Evolutionary conservation across 2,888 invertebrate genomes (phyloP), one percentile per base, ranked within the genome.

Genomic region (Koerneria pararmatus): DNA sequence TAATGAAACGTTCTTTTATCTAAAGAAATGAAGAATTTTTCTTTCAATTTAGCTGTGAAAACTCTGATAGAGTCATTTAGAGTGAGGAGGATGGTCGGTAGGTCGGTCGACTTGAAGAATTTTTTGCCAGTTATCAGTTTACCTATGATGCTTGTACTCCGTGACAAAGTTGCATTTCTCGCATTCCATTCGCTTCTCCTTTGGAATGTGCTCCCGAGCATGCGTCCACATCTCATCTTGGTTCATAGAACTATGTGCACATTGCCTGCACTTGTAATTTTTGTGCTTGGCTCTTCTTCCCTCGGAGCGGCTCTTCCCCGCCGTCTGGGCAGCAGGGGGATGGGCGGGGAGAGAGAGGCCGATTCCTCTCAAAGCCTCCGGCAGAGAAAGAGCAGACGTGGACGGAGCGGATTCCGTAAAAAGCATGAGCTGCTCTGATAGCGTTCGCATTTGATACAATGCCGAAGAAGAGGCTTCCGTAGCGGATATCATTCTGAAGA

Each of bases 71-170:
- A n/a, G n/a, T n/a, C n/a, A n/a, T n/a, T n/a, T n/a, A n/a, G n/a
- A n/a, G n/a, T n/a, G n/a, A n/a, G n/a, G n/a, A n/a, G n/a, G n/a
- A n/a, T n/a, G n/a, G n/a, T n/a, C n/a, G n/a, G n/a, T n/a, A n/a
- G n/a, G n/a, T n/a, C n/a, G n/a, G n/a, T n/a, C n/a, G n/a, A n/a
- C n/a, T n/a, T n/a, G n/a, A n/a, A n/a, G n/a, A n/a, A n/a, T n/a
- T n/a, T n/a, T n/a, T n/a, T n/a, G n/a, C n/a, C n/a, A n/a, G n/a
- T n/a, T n/a, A n/a, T n/a, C n/a, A n/a, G n/a, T n/a, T n/a, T n/a
- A n/a, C n/a, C n/a, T n/a, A 78, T 99, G 98, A 84, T 99, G 98
- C 82, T 98, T 98, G 87, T 93, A 93, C 84, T 97, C 95, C 0
- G 98, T 99, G 3, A 95, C 94, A 82, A 99, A 99, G 0, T 92